Evolutionary conservation across 2,888 invertebrate species (phyloP).

Genomic region (Schizaphis graminum): DNA sequence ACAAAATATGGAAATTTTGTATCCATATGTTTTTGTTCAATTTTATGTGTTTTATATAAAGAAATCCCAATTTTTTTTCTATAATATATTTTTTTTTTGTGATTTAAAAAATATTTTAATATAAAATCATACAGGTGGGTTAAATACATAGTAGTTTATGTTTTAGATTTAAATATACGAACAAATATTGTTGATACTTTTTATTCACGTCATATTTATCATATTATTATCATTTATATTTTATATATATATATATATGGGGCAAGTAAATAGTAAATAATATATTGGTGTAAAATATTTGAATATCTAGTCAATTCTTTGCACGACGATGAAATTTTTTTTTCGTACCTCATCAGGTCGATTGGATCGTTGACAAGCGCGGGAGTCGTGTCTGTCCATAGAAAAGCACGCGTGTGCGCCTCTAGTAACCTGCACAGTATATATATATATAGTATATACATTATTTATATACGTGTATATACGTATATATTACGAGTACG

Average conservation of each 20-base stretch:
- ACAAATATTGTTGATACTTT: neutral
- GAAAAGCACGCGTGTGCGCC: conserved; percentile 4
- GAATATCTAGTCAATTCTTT: neutral
- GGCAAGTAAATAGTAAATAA: neutral
- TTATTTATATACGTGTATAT: neutral
- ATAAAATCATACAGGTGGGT: neutral
- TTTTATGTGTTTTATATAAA: neutral
- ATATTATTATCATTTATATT: neutral
- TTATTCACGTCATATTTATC: neutral
- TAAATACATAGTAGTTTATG: neutral
- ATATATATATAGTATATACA: neutral
- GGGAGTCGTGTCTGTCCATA: neutral
- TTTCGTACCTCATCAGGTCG: neutral
- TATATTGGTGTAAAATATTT: neutral
- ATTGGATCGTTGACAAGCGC: neutral
- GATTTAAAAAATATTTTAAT: neutral
- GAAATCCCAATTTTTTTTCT: neutral
- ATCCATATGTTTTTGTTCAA: neutral
- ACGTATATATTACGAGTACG: neutral
- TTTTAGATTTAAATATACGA: neutral
- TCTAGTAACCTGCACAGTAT: neutral
- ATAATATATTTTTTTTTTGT: neutral
- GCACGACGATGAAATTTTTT: neutral
- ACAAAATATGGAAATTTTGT: neutral
- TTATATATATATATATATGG: neutral